These are phyloP conservation scores for Galleria mellonella DNA, from an alignment of 1,140 invertebrate species.

Conservation along the genomic window DNA sequence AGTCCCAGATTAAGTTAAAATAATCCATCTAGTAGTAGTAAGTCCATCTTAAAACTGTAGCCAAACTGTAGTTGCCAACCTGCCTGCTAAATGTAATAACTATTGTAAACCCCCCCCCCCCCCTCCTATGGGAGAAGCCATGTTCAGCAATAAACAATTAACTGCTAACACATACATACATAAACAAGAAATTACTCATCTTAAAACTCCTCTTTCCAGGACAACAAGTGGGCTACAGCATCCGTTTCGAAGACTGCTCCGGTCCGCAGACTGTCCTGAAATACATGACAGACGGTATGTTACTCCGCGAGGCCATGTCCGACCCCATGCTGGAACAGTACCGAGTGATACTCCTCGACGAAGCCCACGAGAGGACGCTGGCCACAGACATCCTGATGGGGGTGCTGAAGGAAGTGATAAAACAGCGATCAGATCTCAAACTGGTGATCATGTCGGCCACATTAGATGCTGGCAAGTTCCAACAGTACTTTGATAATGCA, in stretches of 20 bases:
- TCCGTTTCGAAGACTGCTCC: conserved; percentile 99
- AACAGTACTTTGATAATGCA: conserved; percentile 98
- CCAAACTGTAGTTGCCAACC: too few relatives aligned
- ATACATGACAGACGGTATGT: conserved; percentile 99
- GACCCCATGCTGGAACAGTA: conserved; percentile 98
- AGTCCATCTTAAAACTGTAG: too few relatives aligned
- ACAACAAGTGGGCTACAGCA: conserved; percentile 94
- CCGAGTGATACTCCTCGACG: conserved; percentile 96
- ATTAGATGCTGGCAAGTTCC: conserved; percentile 99
- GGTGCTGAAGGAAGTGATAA: conserved; percentile 97
- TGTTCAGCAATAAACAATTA: too few relatives aligned
- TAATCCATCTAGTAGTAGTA: too few relatives aligned
- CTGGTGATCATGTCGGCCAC: conserved; percentile 99
- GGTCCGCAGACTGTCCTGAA: conserved; percentile 93
- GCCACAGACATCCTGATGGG: conserved; percentile 99
- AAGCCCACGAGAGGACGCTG: conserved; percentile 97
- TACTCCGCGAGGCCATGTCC: conserved; percentile 98
- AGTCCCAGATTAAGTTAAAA: too few relatives aligned
- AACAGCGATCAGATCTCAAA: conserved; percentile 95
- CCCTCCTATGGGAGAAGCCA: too few relatives aligned
- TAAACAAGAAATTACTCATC: too few relatives aligned
- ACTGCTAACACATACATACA: too few relatives aligned
- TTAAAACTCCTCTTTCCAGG: too few relatives aligned
- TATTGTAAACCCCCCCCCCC: too few relatives aligned
- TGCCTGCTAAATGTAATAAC: too few relatives aligned